These are phyloP conservation scores for Aphaenogaster floridana DNA, from an alignment of 1,140 invertebrate genomes.

Conservation along the genomic window DNA sequence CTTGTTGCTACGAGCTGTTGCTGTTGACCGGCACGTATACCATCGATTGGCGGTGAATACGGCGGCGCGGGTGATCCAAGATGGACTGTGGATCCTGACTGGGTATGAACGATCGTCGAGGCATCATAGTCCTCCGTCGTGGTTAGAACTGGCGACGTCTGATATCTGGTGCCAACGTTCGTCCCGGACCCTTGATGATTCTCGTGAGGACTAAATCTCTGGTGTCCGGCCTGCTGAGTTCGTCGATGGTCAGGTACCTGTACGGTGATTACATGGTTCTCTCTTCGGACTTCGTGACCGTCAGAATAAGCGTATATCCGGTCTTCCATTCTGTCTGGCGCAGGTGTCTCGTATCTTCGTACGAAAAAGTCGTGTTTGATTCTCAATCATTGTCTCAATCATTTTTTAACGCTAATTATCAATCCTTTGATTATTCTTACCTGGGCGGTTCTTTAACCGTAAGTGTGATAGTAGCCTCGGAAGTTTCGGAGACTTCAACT, in stretches of 20 bases:
- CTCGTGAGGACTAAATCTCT: constrained; percentile 82
- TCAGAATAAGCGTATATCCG: constrained; percentile 79
- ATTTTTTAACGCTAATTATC: background rate
- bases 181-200: constrained; percentile 60
- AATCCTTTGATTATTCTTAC: constrained; percentile 67
- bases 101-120: constrained; percentile 71
- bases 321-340: constrained; percentile 78
- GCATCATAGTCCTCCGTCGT: constrained; percentile 79
- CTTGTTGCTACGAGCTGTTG: constrained; percentile 66
- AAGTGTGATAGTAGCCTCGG: constrained; percentile 74
- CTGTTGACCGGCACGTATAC: constrained; percentile 67
- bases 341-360: constrained; percentile 80
- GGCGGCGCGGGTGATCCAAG: constrained; percentile 77
- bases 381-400: background rate
- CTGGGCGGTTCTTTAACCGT: constrained; percentile 81
- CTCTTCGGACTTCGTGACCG: constrained; percentile 75
- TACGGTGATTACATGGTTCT: constrained; percentile 77
- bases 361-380: background rate
- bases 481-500: constrained; percentile 73
- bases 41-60: constrained; percentile 80
- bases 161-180: constrained; percentile 65
- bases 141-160: constrained; percentile 77
- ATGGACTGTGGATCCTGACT: constrained; percentile 68
- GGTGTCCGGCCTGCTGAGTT: constrained; percentile 64
- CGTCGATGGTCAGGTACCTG: constrained; percentile 78